Percentiles rank a stretch among this genome's conserved stretches.
Evolutionary conservation across 2,888 invertebrate species (phyloP).

Genomic region (Mamestra brassicae): DNA sequence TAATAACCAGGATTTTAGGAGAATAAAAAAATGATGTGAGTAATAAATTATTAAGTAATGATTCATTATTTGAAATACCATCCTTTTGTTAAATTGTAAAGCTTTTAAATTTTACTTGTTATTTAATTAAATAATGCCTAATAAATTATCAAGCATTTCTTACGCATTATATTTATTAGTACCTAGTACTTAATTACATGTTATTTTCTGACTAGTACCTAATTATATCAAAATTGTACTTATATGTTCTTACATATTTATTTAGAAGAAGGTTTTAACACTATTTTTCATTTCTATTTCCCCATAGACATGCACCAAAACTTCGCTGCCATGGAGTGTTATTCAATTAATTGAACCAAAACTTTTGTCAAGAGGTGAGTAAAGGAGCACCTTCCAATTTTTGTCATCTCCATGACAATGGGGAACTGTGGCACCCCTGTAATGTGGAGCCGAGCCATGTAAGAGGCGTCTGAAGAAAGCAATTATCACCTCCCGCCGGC

Average conservation of each 20-base stretch:
- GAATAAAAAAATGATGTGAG: background rate
- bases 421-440: conserved; percentile 68
- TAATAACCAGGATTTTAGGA: background rate
- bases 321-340: conserved; percentile 4
- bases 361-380: conserved; percentile 20
- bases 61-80: background rate
- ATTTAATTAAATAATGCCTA: no score
- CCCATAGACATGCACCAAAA: background rate
- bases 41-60: background rate
- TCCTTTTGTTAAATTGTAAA: background rate
- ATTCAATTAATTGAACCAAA: conserved; percentile 26
- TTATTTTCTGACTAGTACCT: background rate
- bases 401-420: conserved; percentile 71
- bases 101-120: background rate
- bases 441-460: conserved; percentile 44
- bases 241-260: background rate
- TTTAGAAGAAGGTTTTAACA: background rate
- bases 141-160: no score
- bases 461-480: conserved; percentile 77
- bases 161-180: background rate
- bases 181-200: no score
- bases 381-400: conserved; percentile 43
- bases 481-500: conserved; percentile 74
- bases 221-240: background rate
- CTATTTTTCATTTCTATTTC: background rate